Evolutionary conservation across 2,113 vertebrate species (phyloP), one percentile per base, ranked within the genome.

Genomic region (Scopus umbretta): DNA sequence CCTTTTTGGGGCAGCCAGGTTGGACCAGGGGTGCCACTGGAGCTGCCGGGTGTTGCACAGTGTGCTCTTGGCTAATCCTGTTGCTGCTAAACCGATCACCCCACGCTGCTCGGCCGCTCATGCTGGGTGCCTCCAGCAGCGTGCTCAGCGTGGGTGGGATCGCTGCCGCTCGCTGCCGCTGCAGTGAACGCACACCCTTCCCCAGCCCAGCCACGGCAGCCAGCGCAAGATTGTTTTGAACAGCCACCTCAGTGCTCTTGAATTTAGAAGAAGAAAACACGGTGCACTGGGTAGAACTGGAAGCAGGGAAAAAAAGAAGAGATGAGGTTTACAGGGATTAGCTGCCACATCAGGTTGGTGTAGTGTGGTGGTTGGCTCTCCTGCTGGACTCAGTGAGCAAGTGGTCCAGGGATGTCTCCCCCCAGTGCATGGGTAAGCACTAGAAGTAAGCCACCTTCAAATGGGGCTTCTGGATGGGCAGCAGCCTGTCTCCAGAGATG

Each of bases 91-190:
- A 66, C 17, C 1, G 1, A 11, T 74, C 50, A 6, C 27, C 17
- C 61, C 4, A 1, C 3, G 1, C n/a, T 3, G 7, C 50, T 63
- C 38, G 63, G 67, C 50, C 53, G n/a, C 12, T 30, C 27, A 9
- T 0, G 0, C n/a, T 49, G 52, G 36, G 32, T 80, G n/a, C 32
- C 59, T 67, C 36, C 58, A 56, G 13, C 2, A 0, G 16, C 0
- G 0, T 47, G 21, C 26, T 86, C 1, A 0, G 23, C 5, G 0
- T 29, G 49, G 11, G 36, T 68, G 53, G 38, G 30, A 42, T 76
- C 1, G 1, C 59, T 72, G 40, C 10, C 5, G 3, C 38, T 59
- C 3, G 2, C n/a, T 62, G 36, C 30, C 0, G 0, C 47, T 70
- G 45, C 56, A 3, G 2, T 10, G 16, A 53, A 47, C 1, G 0